Evolutionary conservation across 2,888 invertebrate species (phyloP), one percentile per base, ranked within the genome.

Genomic region (Coelinius sp.): DNA sequence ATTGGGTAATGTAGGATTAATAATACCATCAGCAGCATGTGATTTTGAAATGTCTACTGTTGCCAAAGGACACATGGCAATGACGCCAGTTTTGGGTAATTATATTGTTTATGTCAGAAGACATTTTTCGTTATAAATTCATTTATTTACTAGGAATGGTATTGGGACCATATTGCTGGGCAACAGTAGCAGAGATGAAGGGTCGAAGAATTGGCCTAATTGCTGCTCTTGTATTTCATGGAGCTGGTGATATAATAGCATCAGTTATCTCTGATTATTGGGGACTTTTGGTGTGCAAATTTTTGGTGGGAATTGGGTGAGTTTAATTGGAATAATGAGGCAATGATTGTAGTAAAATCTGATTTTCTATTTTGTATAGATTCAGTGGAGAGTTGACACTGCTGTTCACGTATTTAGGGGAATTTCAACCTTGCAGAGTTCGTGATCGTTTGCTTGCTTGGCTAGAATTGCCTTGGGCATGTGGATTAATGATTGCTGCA

Each of bases 391-490:
- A 94, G 69, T 92, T 94, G 91, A 93, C 94, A 75, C 92, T 94
- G 79, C 92, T 93, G 78, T 94, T 94, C 88, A 92, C 94, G 0
- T 94, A 94, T 88, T 88, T 94, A 78, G 94, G 94, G 69, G 94
- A 95, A 88, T 95, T 94, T 88, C 94, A 94, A 83, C 92, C 93
- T 22, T 92, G 92, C 59, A 92, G 92, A 85, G 92, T 93, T 86
- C 90, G 94, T 83, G 93, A 94, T 85, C 93, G 92, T 80, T 93
- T 94, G 83, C 90, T 94, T 70, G 93, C 94, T 85, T 94, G 94
- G 93, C 93, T 94, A 93, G 94, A 94, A 89, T 89, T 94, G 87
- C 94, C 94, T 87, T 94, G 94, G 94, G 93, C 93, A 25, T 84
- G 93, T 44, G 94, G 94, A 73, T 92, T 94, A 71, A 93, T 94